Percentiles rank a stretch among this genome's conserved stretches.
These are phyloP conservation scores for Luperina testacea DNA, from an alignment of 2,888 invertebrate genomes.

Conservation along the genomic window DNA sequence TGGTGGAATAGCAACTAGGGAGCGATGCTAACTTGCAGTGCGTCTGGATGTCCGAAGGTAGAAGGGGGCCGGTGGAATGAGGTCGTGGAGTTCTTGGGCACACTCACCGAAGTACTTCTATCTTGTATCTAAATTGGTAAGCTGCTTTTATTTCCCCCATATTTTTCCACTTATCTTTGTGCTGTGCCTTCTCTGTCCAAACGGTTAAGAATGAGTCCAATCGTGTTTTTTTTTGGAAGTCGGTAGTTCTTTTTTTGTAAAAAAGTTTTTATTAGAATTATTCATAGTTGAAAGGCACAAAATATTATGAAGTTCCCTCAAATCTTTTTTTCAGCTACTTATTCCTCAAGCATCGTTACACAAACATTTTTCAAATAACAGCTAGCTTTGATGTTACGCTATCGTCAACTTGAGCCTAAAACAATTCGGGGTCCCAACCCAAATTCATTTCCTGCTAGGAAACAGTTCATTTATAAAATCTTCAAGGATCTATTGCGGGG, in stretches of 20 bases:
- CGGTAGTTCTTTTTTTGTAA: no score
- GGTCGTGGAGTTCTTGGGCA: no score
- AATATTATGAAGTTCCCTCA: background rate
- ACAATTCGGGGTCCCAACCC: background rate
- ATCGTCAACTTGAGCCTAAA: background rate
- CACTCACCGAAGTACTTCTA: no score
- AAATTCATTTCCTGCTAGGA: slow-evolving; percentile 28
- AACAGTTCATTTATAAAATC: slow-evolving; percentile 52
- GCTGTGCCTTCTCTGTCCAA: no score
- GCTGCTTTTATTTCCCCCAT: background rate
- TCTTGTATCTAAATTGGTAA: background rate
- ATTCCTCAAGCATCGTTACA: background rate
- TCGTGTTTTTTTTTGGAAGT: background rate
- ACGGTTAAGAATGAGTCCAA: background rate
- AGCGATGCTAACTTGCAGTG: no score
- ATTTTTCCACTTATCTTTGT: no score
- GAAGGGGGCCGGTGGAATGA: no score
- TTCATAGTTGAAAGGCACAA: no score
- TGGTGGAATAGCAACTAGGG: no score
- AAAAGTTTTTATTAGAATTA: no score
- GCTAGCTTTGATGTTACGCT: background rate
- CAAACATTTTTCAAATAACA: background rate
- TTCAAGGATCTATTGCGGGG: slow-evolving; percentile 45
- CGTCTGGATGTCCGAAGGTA: no score
- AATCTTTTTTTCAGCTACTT: background rate